Evolutionary conservation across 2,113 vertebrate species (phyloP), one percentile per base, ranked within the genome.

Genomic region (Colistium nudipinnis): DNA sequence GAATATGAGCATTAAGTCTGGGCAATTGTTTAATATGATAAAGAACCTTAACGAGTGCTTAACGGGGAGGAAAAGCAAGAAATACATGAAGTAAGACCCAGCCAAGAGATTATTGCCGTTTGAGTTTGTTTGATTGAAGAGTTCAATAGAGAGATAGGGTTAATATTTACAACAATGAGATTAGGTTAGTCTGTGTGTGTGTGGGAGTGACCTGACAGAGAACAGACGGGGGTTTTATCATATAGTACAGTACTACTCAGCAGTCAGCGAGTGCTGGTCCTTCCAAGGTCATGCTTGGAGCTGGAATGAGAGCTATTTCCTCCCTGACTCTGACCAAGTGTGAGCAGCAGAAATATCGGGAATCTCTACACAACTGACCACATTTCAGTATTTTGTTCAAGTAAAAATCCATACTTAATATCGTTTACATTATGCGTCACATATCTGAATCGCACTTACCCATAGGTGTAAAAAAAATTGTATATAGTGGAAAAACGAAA

Each of bases 251-350:
- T 70, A 57, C 48, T 66, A 81, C 66, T 80, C 70, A 74, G 75
- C 78, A 80, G 73, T 73, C 78, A 51, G 68, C 44, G 48, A n/a
- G 51, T 33, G 73, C 74, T 43, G 81, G 74, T 84, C 78, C 76
- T 86, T 66, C 68, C 89, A 87, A 88, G 88, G 88, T 91, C 89
- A 89, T 35, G 48, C 86, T 57, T 39, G 69, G 68, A 54, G 74
- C 62, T 88, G 88, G 89, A 88, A 91, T 89, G 85, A 89, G n/a
- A 88, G 82, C 72, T 84, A 90, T 89, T 89, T 90, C 87, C 85
- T 90, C 82, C 74, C 68, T 85, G 65, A 12, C 78, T 74, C 65
- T 52, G 74, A 85, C 76, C 55, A 19, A 83, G 75, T 74, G 76
- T 48, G 77, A 76, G 75, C 44, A 0, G n/a, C 45, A 71, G 67